Base-by-base conservation (phyloP, 2,113 vertebrate species). In the Harpagus bidentatus region DNA sequence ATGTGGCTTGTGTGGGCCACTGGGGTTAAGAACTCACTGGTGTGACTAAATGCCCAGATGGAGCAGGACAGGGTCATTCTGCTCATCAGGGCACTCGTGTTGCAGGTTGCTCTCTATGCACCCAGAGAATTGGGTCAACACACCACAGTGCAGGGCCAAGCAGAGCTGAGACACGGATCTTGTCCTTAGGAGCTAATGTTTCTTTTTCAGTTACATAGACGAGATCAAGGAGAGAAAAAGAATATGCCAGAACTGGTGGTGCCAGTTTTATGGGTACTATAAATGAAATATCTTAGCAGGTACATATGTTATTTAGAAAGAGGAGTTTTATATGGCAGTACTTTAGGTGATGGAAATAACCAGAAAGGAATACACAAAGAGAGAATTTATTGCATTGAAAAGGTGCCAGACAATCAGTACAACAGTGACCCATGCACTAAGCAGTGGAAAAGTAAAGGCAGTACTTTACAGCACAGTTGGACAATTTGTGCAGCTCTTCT, bases 221-320 rank as follows among this genome's bases (percentile, higher is more conserved):
- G 61, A 61, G 40, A 69, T 21, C 43, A 86, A 74, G 76, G 62
- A 52, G 26, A 31, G 32, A 63, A 87, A 88, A 92, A 77, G 28
- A 80, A 73, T 26, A 45, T 34, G 34, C 18, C 59, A 91, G 82
- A 92, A 90, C 23, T 26, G 38, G 36, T 69, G 79, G 92, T 88
- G 63, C 38, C 67, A 82, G 66, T 71, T 97, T 94, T 93, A 94
- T 83, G 80, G 59, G 61, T 52, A 84, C 61, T 89, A 92, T 84
- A 95, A 95, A 94, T 72, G 8, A 94, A 88, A 23, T 80, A 85
- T 28, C 67, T 93, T 86, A 91, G 59, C 15, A 29, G 65, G 40
- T 61, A 86, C 16, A 34, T 63, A 58, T 5, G 20, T 62, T 90
- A 94, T 85, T 94, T 90, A 90, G 80, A 96, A 96, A 91, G 21